A percentile compares a stretch with the other conserved stretches of the same genome.
phyloP scores from a whole-genome alignment of 1,140 invertebrate genomes.

The Papilio polytes region DNA sequence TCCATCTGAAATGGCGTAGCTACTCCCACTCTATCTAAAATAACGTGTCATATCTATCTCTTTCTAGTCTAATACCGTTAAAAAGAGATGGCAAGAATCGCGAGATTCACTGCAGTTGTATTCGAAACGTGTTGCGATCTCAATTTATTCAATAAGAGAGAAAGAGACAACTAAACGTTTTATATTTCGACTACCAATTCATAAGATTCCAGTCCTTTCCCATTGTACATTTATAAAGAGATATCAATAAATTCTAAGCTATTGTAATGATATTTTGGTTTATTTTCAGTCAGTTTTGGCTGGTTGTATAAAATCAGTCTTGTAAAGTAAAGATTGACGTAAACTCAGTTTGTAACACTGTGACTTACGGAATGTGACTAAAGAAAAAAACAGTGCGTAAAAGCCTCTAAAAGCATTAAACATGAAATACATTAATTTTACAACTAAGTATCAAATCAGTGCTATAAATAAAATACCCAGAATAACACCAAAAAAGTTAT shows the following conservation, averaged over 20 bases:
- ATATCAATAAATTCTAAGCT: neutral
- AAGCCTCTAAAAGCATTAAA: neutral
- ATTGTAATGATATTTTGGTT: slow-evolving; percentile 16
- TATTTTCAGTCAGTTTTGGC: slow-evolving; percentile 4
- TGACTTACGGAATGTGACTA: neutral
- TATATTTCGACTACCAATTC: neutral
- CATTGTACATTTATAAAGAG: neutral
- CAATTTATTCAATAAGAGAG: too few relatives aligned
- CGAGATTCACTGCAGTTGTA: too few relatives aligned
- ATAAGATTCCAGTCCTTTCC: neutral
- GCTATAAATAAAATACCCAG: too few relatives aligned
- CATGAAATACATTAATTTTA: neutral
- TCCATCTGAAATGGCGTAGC: neutral
- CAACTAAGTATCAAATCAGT: neutral
- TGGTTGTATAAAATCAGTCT: slow-evolving; percentile 9
- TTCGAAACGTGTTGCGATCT: too few relatives aligned
- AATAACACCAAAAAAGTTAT: too few relatives aligned
- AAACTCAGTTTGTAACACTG: neutral
- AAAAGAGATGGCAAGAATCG: neutral
- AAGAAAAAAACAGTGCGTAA: neutral
- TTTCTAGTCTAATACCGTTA: neutral
- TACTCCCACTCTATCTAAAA: neutral
- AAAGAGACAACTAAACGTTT: neutral
- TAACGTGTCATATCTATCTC: neutral
- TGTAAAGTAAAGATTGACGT: neutral